Conservation (phyloP, 2,797 vertebrate species). For the Enteromius treurensis region DNA sequence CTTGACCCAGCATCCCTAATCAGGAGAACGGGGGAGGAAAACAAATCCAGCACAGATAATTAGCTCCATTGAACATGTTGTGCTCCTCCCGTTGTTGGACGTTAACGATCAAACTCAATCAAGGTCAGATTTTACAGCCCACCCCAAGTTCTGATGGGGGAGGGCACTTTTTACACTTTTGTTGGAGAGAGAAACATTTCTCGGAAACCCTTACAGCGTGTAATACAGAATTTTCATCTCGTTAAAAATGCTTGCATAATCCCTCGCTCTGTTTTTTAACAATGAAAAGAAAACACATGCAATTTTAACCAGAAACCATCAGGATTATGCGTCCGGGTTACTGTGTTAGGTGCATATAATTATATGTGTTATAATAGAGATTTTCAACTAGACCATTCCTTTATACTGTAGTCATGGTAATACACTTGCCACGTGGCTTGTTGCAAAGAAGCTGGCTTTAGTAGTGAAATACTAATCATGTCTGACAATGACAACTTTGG, state of each 20-base stretch:
- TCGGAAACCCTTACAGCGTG: constrained; percentile 6
- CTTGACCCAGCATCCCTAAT: constrained; percentile 58
- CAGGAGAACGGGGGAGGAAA: constrained; percentile 63
- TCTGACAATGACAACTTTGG: neutral
- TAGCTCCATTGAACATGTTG: constrained; percentile 72
- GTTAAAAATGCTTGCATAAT: neutral
- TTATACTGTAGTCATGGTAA: neutral
- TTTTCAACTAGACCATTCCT: neutral
- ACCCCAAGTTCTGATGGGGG: constrained; percentile 49
- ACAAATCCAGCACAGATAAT: constrained; percentile 72
- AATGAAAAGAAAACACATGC: neutral
- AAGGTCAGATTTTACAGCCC: constrained; percentile 63
- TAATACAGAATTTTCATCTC: neutral
- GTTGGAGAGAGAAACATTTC: constrained; percentile 15
- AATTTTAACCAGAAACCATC: neutral
- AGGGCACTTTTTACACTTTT: neutral
- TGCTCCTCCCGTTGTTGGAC: constrained; percentile 65
- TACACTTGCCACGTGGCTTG: neutral
- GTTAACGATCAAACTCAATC: constrained; percentile 72
- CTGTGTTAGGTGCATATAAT: neutral
- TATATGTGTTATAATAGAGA: neutral
- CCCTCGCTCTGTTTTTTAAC: neutral
- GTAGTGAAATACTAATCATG: neutral
- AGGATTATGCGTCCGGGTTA: neutral
- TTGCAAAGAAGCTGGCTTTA: neutral